A percentile compares a stretch with the other conserved stretches of the same genome.
Evolutionary conservation across 2,113 vertebrate species (phyloP).

Genomic region (Antechinus stuartii): DNA sequence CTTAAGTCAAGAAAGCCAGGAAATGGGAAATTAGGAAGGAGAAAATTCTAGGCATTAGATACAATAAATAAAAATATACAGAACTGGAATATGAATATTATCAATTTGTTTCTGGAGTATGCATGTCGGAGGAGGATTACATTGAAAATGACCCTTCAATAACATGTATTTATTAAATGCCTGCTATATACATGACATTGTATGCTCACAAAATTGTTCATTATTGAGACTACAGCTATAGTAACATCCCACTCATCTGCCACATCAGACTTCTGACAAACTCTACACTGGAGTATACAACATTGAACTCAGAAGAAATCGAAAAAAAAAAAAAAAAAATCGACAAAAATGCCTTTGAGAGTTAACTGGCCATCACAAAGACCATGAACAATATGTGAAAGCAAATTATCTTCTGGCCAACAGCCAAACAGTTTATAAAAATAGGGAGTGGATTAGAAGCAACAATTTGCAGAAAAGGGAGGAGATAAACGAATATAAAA

Average conservation of each 20-base stretch:
- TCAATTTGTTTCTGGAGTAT: not conserved
- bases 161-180: not conserved
- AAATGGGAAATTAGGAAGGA: not conserved
- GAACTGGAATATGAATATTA: not conserved
- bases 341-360: not conserved
- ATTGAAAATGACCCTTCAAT: not conserved
- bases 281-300: not conserved
- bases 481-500: not conserved
- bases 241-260: not conserved
- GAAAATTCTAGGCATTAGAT: not conserved
- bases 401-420: not conserved
- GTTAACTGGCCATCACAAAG: not conserved
- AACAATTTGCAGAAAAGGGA: not conserved
- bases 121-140: not conserved
- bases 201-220: not conserved
- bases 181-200: not conserved
- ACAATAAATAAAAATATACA: not conserved
- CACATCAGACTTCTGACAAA: not conserved
- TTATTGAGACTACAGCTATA: not conserved
- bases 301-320: not conserved
- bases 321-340: not conserved
- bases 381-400: not conserved
- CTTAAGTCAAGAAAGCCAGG: not conserved
- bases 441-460: not conserved
- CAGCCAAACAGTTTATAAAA: not conserved